phyloP scores from a whole-genome alignment of 2,113 vertebrate species.

The Silurus glanis region DNA sequence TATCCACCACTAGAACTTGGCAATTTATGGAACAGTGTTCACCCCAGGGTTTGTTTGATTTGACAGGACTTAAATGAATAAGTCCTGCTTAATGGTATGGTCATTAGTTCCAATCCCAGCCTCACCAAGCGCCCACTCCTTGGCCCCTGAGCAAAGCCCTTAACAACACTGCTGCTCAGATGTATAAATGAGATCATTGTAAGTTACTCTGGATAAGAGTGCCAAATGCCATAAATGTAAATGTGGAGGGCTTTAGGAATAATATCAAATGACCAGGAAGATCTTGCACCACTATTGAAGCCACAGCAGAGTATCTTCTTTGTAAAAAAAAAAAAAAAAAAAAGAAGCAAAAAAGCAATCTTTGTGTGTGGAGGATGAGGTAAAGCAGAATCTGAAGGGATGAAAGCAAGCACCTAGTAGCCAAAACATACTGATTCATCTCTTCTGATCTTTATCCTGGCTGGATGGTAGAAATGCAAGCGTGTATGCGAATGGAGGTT shows the following conservation, averaged over 20 bases:
- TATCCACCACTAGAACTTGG: neutral
- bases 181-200: too few relatives aligned
- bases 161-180: too few relatives aligned
- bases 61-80: neutral
- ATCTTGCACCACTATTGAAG: neutral
- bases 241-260: too few relatives aligned
- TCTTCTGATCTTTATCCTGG: constrained; percentile 16
- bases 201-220: too few relatives aligned
- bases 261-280: neutral
- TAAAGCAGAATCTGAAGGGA: constrained; percentile 15
- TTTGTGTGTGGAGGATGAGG: constrained; percentile 23
- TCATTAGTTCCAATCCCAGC: too few relatives aligned
- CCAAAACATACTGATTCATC: constrained; percentile 26
- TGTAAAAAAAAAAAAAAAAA: neutral
- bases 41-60: neutral
- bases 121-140: too few relatives aligned
- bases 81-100: neutral
- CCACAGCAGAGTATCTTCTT: neutral
- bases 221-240: too few relatives aligned
- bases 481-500: neutral
- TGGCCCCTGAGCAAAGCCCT: too few relatives aligned
- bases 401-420: neutral
- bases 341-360: neutral
- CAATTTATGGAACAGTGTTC: neutral
- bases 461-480: neutral